phyloP scores from a whole-genome alignment of 2,797 vertebrate genomes.

The Dipus sagitta region DNA sequence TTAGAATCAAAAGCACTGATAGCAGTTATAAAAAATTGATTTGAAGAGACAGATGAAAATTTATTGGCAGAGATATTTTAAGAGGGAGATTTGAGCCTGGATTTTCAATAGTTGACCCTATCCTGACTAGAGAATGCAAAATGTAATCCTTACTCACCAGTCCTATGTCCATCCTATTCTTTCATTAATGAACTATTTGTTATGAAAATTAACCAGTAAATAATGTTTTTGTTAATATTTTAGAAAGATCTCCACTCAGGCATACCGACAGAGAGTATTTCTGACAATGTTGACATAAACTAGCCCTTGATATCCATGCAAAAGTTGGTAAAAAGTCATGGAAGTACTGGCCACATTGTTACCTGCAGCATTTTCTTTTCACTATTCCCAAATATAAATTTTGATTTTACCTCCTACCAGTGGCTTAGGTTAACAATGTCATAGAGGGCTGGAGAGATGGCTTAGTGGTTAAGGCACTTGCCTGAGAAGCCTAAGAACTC shows the following conservation, averaged over 20 bases:
- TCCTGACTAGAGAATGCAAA: not conserved
- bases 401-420: not conserved
- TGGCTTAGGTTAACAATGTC: not conserved
- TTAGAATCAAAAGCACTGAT: not conserved
- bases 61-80: not conserved
- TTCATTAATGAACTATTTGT: not conserved
- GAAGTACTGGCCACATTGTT: not conserved
- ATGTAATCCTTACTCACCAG: not conserved
- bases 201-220: not conserved
- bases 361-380: not conserved
- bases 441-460: no score
- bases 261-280: not conserved
- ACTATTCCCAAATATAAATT: not conserved
- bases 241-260: not conserved
- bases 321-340: not conserved
- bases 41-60: not conserved
- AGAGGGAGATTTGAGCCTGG: not conserved
- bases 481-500: no score
- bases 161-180: not conserved
- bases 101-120: not conserved
- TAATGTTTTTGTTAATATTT: not conserved
- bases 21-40: no score
- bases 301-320: not conserved
- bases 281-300: not conserved
- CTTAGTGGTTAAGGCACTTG: no score